These are phyloP conservation scores for Eidolon dupreanum DNA, from an alignment of 2,797 vertebrate genomes.

Conservation along the genomic window DNA sequence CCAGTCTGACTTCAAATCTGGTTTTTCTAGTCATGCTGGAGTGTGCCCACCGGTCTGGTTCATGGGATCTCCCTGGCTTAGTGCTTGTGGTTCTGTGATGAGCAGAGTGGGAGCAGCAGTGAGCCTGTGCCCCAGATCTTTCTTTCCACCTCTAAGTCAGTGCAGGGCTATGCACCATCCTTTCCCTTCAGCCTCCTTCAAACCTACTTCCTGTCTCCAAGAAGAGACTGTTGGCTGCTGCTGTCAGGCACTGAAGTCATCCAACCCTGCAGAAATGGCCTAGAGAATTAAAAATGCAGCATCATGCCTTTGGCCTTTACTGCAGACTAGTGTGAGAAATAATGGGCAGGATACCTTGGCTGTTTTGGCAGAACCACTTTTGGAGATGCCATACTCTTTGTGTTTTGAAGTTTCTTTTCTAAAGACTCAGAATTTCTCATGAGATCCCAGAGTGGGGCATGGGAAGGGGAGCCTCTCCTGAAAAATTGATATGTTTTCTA, in stretches of 20 bases:
- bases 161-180: fast-evolving
- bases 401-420: not conserved
- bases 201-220: not conserved
- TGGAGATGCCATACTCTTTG: not conserved
- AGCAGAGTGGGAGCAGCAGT: not conserved
- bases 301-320: not conserved
- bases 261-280: not conserved
- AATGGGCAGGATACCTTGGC: not conserved
- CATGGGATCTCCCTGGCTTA: not conserved
- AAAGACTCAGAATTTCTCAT: not conserved
- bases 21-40: not conserved
- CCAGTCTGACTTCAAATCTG: not conserved
- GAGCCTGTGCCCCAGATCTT: no score
- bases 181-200: not conserved
- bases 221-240: not conserved
- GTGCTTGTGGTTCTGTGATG: not conserved
- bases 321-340: not conserved
- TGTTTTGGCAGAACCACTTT: not conserved
- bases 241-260: not conserved
- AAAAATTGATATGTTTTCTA: not conserved
- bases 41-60: fast-evolving
- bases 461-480: not conserved
- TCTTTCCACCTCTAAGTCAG: not conserved
- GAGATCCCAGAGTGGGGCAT: not conserved
- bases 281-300: not conserved